Evolutionary conservation across 2,888 invertebrate genomes (phyloP), one percentile per base, ranked within the genome.

Genomic region (Exocentrus adspersus): DNA sequence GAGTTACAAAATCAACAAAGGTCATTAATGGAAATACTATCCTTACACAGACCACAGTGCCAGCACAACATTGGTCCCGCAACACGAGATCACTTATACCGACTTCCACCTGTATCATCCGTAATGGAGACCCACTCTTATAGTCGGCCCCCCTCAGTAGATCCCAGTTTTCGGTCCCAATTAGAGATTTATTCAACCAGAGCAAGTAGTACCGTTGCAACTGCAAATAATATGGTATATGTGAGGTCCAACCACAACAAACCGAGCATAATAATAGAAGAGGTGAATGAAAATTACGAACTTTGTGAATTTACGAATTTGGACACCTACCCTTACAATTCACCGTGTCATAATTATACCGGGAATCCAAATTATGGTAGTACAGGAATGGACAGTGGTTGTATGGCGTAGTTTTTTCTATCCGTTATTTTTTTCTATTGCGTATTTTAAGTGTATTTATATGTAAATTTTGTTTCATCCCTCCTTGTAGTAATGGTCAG

Each of bases 1-100:
- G 89, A 91, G 75, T 84, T 95, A 77, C 92, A 94, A 83, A 90
- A 88, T 57, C 92, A 95, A 79, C 88, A 91, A 76, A 88, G 90
- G 69, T 88, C 90, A 77, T 85, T 95, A 62, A 87, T 91, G 75
- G 93, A 93, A 73, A 92, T 94, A 89, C 83, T 95, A 72, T 88
- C 90, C 56, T 83, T 88, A 12, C 94, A 95, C 81, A 85, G 88
- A 41, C 88, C 91, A 0, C 87, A 88, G 10, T 94, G 94, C 78
- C 84, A 90, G 63, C 81, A 82, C 59, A 79, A 78, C 62, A 78
- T 82, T 43, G 75, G 75, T n/a, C 77, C 78, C n/a, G 77, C 75
- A 2, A 77, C 81, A 12, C 72, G 80, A 52, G 81, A 81, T 42
- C 73, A 73, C 32, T 62, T 79, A 48, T 76, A 77, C 60, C 77